Conservation (phyloP, 1,140 invertebrate genomes). For the Bursaphelenchus mucronatus region DNA sequence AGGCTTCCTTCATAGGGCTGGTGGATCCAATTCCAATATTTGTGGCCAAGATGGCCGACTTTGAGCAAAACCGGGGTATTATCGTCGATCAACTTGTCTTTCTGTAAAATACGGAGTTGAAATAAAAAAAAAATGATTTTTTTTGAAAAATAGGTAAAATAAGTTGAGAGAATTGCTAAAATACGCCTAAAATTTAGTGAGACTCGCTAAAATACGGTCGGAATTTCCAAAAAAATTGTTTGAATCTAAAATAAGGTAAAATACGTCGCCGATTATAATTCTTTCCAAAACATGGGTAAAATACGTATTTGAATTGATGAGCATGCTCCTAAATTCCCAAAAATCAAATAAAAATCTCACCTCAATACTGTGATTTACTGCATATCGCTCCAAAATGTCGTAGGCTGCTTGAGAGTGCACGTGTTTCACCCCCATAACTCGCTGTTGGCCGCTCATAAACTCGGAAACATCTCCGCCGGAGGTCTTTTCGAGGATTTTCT, state of each 20-base stretch:
- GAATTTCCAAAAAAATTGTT: not conserved
- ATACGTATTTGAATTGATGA: not conserved
- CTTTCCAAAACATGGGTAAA: not conserved
- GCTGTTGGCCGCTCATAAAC: constrained; percentile 53
- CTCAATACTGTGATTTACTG: constrained; percentile 54
- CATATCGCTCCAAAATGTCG: constrained; percentile 61
- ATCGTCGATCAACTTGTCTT: constrained; percentile 62
- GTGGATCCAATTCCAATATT: constrained; percentile 64
- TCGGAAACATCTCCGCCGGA: constrained; percentile 58
- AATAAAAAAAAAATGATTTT: not conserved
- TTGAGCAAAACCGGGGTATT: constrained; percentile 61
- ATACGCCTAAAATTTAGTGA: too few species aligned
- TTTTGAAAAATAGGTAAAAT: too few species aligned
- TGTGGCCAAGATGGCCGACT: constrained; percentile 60
- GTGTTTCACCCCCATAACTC: constrained; percentile 56
- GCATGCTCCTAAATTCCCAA: not conserved
- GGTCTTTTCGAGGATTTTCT: constrained; percentile 54
- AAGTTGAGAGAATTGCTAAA: too few species aligned
- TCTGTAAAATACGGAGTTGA: constrained; percentile 35
- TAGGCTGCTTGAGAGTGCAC: constrained; percentile 62
- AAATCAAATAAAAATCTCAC: constrained; percentile 31
- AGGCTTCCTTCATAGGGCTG: constrained; percentile 62
- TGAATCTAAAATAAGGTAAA: constrained; percentile 1
- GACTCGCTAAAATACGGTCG: too few species aligned
- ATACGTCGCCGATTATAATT: not conserved